Evolutionary conservation across 2,888 invertebrate genomes (phyloP).

Genomic region (Azorinus chamasolen): DNA sequence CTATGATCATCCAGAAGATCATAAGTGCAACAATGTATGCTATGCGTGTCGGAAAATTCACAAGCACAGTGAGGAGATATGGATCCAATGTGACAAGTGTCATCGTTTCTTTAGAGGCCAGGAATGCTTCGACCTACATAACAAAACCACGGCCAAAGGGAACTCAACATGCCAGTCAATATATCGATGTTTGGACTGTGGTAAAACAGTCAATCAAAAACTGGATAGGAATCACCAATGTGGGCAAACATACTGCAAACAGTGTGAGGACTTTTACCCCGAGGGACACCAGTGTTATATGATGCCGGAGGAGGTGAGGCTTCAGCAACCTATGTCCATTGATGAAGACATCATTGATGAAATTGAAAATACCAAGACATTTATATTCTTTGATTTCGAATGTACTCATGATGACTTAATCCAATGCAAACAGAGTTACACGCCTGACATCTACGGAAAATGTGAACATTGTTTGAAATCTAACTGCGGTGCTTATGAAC

Average conservation of each 20-base stretch:
- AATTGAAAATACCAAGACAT: no score
- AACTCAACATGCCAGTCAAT: conserved; percentile 13
- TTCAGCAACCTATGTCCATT: conserved; percentile 1
- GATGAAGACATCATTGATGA: conserved; percentile 8
- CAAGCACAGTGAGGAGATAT: neutral
- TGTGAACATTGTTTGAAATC: conserved; percentile 35
- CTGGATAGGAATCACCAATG: conserved; percentile 9
- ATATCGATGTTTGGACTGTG: conserved; percentile 17
- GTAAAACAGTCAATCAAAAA: conserved; percentile 25
- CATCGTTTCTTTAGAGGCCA: conserved; percentile 28
- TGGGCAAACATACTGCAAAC: no score
- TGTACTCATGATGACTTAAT: conserved; percentile 11
- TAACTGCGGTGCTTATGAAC: conserved; percentile 28
- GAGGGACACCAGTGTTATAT: conserved; percentile 30
- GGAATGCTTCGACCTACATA: conserved; percentile 31
- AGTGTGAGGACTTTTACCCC: no score
- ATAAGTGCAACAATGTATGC: conserved; percentile 35
- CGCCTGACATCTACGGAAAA: conserved; percentile 6
- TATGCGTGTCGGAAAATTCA: conserved; percentile 26
- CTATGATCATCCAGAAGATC: conserved; percentile 8
- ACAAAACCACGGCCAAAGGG: conserved; percentile 1
- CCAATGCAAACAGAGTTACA: conserved; percentile 18
- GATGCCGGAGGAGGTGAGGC: conserved; percentile 4
- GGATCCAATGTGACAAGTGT: conserved; percentile 20
- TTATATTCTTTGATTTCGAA: no score